Evolutionary conservation across 2,888 invertebrate genomes (phyloP).

Genomic region (Chymomyza procnemis): DNA sequence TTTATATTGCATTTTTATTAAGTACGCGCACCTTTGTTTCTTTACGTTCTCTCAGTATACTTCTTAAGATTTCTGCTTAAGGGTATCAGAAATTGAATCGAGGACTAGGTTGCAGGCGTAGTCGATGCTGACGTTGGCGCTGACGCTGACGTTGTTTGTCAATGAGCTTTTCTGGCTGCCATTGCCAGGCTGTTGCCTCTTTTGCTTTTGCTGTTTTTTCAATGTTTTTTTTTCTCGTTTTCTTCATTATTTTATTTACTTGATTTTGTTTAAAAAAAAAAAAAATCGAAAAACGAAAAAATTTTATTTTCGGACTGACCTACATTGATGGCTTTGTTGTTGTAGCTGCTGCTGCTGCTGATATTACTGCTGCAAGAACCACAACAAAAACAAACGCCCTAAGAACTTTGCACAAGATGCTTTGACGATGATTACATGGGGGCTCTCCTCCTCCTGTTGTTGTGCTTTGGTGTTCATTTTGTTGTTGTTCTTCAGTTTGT

Average conservation of each 20-base stretch:
- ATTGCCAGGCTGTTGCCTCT: not conserved
- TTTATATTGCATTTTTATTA: no score
- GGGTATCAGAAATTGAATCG: not conserved
- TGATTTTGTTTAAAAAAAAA: slow-evolving; percentile 29
- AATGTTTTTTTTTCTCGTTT: slow-evolving; percentile 30
- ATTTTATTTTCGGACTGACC: slow-evolving; percentile 67
- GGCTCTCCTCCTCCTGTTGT: not conserved
- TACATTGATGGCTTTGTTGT: slow-evolving; percentile 50
- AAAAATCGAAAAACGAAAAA: no score
- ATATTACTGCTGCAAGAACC: not conserved
- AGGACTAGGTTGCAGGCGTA: not conserved
- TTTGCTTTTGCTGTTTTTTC: slow-evolving; percentile 1
- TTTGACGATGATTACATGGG: not conserved
- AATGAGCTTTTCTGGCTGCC: slow-evolving; percentile 34
- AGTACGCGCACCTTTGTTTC: no score
- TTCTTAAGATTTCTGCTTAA: not conserved
- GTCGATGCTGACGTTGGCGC: not conserved
- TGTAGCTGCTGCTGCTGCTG: slow-evolving; percentile 1
- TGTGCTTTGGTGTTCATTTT: slow-evolving; percentile 2
- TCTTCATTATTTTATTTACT: slow-evolving; percentile 47
- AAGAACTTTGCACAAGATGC: not conserved
- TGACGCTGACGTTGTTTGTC: slow-evolving; percentile 27
- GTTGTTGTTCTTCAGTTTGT: not conserved
- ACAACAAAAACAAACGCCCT: not conserved
- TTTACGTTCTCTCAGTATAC: no score